Evolutionary conservation across 2,888 invertebrate genomes (phyloP).

Genomic region (Ryuthela nishihirai): DNA sequence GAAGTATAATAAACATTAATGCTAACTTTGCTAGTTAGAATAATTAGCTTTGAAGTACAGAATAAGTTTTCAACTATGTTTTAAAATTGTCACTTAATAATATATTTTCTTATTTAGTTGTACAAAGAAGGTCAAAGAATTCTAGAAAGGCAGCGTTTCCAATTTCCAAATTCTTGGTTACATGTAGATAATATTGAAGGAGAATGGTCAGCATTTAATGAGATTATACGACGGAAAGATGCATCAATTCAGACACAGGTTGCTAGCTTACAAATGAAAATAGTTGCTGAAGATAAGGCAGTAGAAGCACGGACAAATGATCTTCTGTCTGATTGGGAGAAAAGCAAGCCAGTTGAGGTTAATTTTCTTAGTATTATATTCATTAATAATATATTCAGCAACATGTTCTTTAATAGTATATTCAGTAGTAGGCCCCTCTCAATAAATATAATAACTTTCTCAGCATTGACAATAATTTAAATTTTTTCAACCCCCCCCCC

Average conservation of each 20-base stretch:
- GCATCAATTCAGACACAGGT: conserved; percentile 93
- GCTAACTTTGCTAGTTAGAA: too few species aligned
- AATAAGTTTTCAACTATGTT: too few species aligned
- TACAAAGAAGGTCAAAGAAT: conserved; percentile 97
- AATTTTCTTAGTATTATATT: too few species aligned
- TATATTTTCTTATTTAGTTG: conserved; percentile 61
- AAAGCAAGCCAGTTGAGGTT: conserved; percentile 85
- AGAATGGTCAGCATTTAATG: conserved; percentile 99
- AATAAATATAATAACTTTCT: too few species aligned
- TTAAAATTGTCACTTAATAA: too few species aligned
- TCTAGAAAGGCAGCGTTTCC: conserved; percentile 92
- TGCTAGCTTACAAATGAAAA: conserved; percentile 94
- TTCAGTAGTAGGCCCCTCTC: too few species aligned
- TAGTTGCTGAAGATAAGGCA: conserved; percentile 96
- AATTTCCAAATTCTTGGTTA: conserved; percentile 95
- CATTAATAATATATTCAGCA: too few species aligned
- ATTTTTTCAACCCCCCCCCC: too few species aligned
- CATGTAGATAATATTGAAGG: conserved; percentile 99
- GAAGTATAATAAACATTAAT: too few species aligned
- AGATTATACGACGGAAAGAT: conserved; percentile 97
- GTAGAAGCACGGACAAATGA: conserved; percentile 92
- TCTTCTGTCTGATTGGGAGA: conserved; percentile 95
- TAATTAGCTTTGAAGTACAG: too few species aligned
- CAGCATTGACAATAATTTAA: background rate
- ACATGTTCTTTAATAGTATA: too few species aligned